Evolutionary conservation across 53 echinoderm and acorn worm species (phyloP).

Genomic region (Echinarachnius parma): DNA sequence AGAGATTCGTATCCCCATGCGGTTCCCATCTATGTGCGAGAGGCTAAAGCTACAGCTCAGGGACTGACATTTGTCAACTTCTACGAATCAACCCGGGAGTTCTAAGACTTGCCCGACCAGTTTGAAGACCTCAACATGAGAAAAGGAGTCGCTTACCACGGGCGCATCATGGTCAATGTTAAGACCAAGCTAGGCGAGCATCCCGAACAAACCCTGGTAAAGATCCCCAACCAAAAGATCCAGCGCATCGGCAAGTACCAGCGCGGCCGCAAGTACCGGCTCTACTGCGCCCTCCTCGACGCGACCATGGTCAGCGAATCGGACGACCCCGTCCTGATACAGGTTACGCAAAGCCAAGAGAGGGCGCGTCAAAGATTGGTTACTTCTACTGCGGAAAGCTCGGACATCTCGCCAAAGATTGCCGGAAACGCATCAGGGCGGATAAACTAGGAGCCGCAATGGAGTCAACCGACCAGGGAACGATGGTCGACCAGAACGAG

Average conservation of each 20-base stretch:
- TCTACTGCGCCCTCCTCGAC: slow-evolving; percentile 82
- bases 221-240: slow-evolving; percentile 71
- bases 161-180: slow-evolving; percentile 79
- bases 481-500: too few species aligned
- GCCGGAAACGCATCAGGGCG: too few species aligned
- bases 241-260: slow-evolving; percentile 82
- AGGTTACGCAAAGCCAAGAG: too few species aligned
- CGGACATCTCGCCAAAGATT: too few species aligned
- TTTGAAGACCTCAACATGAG: slow-evolving; percentile 99
- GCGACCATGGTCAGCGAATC: slow-evolving; percentile 90
- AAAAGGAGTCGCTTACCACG: slow-evolving; percentile 95
- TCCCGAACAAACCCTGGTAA: slow-evolving; percentile 60
- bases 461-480: too few species aligned
- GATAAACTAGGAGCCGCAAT: too few species aligned
- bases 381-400: too few species aligned
- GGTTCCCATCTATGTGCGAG: slow-evolving; percentile 99
- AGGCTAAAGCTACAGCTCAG: slow-evolving; percentile 77
- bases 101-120: slow-evolving; percentile 90
- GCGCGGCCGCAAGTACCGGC: slow-evolving; percentile 89
- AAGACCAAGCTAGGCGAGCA: slow-evolving; percentile 96
- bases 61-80: slow-evolving; percentile 96
- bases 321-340: slow-evolving; percentile 93
- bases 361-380: too few species aligned
- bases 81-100: slow-evolving; percentile 96
- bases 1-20: slow-evolving; percentile 75